Base-by-base conservation (phyloP, 2,113 vertebrate genomes). In the Carlito syrichta region DNA sequence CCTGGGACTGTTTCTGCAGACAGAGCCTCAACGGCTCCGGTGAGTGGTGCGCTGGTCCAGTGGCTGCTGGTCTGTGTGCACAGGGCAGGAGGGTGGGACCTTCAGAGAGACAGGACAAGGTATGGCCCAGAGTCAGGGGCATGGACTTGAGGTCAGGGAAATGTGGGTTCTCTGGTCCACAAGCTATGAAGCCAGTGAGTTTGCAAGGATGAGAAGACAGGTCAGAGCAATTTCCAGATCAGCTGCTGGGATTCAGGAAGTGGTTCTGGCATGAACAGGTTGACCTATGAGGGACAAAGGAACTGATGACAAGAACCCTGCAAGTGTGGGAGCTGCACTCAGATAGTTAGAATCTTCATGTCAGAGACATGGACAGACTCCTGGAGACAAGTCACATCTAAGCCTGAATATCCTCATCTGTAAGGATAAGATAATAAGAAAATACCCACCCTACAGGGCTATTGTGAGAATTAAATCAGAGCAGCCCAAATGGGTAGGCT, bases 1-100 rank as follows among this genome's bases (percentile, higher is more conserved):
- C 3, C 62, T 95, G 95, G 94, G 23, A 8, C 10, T 98, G 98
- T 45, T 35, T 74, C 73, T 98, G 98, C 90, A 97, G 94, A 81
- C 14, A 48, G 68, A 43, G 84, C 45, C 66, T 89, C 95, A 95
- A 81, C 8, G 16, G 7, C 52, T 90, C 97, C 5, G 95, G 98
- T 98, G 90, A 88, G 97, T 2, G 3, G 32, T 16, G 58, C 1
- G 2, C 3, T 0, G 8, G 19, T 8, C 22, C 16, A 48, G 4
- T 12, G 38, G 27, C 22, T 8, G 16, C 27, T 8, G 13, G 23
- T 38, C 35, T 2, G 27, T 22, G 43, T 5, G 30, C 45, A 13
- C n/a, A 54, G 50, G 35, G 68, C n/a, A 58, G 40, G 58, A 73
- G 23, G 27, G 38, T 54, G 25, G n/a, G 56, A 30, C 6, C 35